A percentile compares a stretch with the other conserved stretches of the same genome.
Evolutionary conservation across 2,888 invertebrate genomes (phyloP).

Genomic region (Harmothoe impar): DNA sequence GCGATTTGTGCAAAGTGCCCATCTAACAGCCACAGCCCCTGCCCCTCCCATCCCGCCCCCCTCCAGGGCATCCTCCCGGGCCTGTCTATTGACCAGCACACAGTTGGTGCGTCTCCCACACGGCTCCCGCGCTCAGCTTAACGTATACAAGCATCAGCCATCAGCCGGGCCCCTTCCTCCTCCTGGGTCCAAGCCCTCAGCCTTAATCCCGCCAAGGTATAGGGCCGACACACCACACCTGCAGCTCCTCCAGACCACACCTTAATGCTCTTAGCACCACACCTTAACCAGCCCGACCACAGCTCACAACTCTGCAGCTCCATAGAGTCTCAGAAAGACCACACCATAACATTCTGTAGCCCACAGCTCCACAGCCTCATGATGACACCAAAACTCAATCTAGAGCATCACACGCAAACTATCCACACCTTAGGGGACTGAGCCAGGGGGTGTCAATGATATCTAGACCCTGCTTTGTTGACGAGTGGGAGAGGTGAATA

Average conservation of each 20-base stretch:
- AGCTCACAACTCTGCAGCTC: neutral
- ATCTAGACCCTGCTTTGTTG: no score
- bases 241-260: neutral
- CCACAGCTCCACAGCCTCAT: no score
- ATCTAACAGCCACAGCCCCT: neutral
- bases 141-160: neutral
- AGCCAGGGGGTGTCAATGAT: no score
- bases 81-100: neutral
- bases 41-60: neutral
- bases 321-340: neutral
- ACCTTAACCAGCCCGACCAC: neutral
- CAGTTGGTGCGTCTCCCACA: conserved; percentile 18
- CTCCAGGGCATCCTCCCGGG: neutral
- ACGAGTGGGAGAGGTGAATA: no score
- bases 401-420: no score
- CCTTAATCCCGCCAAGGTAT: neutral
- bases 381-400: no score
- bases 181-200: neutral
- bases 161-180: neutral
- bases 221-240: no score
- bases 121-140: neutral
- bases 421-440: no score
- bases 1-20: conserved; percentile 18
- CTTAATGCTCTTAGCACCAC: neutral
- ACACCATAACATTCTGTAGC: neutral